A percentile compares a stretch with the other conserved stretches of the same genome.
Evolutionary conservation across 2,888 invertebrate species (phyloP).

Genomic region (Orchesellides sinensis): DNA sequence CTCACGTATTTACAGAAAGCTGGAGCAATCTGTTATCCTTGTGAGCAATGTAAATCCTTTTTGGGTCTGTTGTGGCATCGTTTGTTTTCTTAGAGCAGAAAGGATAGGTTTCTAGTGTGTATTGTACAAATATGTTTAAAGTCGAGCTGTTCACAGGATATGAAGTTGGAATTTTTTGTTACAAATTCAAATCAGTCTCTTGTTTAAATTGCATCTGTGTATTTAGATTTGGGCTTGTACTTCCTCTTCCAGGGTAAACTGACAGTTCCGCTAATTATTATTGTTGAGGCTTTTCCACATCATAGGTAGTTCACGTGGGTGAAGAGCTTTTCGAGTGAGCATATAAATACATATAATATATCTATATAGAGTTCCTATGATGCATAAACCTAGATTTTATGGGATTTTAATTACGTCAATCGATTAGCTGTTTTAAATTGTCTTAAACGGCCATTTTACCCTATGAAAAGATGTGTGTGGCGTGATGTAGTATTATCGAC

Average conservation of each 20-base stretch:
- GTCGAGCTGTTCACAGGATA: not conserved
- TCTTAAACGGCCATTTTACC: no score
- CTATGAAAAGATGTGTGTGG: no score
- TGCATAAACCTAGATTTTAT: no score
- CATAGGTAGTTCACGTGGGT: not conserved
- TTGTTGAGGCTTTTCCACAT: slow-evolving; percentile 53
- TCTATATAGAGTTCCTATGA: no score
- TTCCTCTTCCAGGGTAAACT: slow-evolving; percentile 70
- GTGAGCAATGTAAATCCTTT: slow-evolving; percentile 18
- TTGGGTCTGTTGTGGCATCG: slow-evolving; percentile 58
- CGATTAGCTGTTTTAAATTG: no score
- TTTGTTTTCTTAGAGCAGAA: slow-evolving; percentile 67
- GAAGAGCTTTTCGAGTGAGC: not conserved
- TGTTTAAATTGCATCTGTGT: slow-evolving; percentile 45
- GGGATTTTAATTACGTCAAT: no score
- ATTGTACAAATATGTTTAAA: not conserved
- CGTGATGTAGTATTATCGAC: no score
- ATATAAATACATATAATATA: not conserved
- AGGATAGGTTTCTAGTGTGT: slow-evolving; percentile 36
- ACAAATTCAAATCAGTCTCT: not conserved
- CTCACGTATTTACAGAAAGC: slow-evolving; percentile 19
- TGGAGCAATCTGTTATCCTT: slow-evolving; percentile 61
- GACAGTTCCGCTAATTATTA: slow-evolving; percentile 68
- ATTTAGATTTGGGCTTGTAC: slow-evolving; percentile 69
- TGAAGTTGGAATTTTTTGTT: not conserved